Conservation (phyloP, 2,797 vertebrate genomes). For the Anas flavirostris region DNA sequence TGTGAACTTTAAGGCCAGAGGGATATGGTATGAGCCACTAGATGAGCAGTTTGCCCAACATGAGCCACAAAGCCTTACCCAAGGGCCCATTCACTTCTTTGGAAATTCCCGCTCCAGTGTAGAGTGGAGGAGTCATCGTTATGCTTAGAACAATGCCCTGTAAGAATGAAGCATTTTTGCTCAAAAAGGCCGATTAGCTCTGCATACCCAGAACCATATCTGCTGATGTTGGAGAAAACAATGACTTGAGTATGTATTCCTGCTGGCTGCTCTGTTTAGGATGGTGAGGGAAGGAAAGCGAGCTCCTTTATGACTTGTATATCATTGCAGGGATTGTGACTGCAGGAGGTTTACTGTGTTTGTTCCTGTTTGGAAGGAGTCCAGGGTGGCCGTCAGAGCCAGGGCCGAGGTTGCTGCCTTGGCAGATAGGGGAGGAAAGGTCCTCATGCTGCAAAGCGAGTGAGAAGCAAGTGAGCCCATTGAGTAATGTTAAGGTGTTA, state of each 20-base stretch:
- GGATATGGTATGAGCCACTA: conserved; percentile 11
- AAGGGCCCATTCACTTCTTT: conserved; percentile 1
- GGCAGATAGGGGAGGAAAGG: not conserved
- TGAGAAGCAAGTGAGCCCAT: not conserved
- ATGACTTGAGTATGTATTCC: not conserved
- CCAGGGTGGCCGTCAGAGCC: conserved; percentile 7
- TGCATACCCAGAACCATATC: not conserved
- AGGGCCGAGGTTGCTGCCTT: not conserved
- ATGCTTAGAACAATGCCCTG: conserved; percentile 40
- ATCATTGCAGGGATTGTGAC: not conserved
- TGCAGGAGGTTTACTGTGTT: not conserved
- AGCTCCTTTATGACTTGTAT: not conserved
- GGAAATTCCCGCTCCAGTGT: conserved; percentile 41
- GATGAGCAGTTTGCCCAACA: conserved; percentile 23
- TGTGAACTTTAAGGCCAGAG: not conserved
- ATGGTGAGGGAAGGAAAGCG: not conserved
- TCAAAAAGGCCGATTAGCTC: not conserved
- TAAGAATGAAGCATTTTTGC: conserved; percentile 45
- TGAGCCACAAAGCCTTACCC: conserved; percentile 2
- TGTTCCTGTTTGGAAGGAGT: conserved; percentile 8
- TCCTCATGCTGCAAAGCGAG: not conserved
- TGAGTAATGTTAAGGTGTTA: too few species aligned
- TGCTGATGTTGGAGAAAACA: conserved; percentile 39
- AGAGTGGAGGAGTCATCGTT: not conserved
- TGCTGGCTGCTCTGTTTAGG: not conserved